These are phyloP conservation scores for Scomber japonicus DNA, from an alignment of 2,113 vertebrate species.

Conservation along the genomic window DNA sequence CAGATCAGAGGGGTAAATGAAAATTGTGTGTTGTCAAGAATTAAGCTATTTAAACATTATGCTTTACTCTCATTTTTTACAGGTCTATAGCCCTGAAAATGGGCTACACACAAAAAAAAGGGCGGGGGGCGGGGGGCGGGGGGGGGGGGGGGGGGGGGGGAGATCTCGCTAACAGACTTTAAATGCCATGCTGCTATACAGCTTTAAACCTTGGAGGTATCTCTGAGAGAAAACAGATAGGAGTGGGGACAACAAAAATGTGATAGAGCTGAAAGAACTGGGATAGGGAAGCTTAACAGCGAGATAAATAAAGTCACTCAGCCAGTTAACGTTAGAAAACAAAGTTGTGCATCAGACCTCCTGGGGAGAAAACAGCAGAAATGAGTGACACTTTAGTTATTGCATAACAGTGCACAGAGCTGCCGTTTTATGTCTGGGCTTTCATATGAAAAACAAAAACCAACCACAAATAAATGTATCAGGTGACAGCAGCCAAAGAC, in stretches of 20 bases:
- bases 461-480: neutral
- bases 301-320: conserved; percentile 11
- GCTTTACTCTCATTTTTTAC: neutral
- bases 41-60: neutral
- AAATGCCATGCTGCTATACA: conserved; percentile 10
- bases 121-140: no score
- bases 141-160: no score
- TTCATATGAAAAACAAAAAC: conserved; percentile 27
- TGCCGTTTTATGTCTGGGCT: neutral
- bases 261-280: neutral
- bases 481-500: conserved; percentile 29
- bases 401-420: neutral
- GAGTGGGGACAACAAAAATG: neutral
- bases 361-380: conserved; percentile 3
- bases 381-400: conserved; percentile 20
- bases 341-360: conserved; percentile 31
- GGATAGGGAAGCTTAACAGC: neutral
- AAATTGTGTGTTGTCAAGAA: neutral
- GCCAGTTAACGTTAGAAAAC: neutral
- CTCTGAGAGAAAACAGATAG: neutral
- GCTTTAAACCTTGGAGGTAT: conserved; percentile 1
- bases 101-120: neutral
- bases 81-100: neutral
- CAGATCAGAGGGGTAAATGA: neutral
- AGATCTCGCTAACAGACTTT: neutral